Evolutionary conservation across 2,888 invertebrate genomes (phyloP), one percentile per base, ranked within the genome.

Genomic region (Xestia sexstrigata): DNA sequence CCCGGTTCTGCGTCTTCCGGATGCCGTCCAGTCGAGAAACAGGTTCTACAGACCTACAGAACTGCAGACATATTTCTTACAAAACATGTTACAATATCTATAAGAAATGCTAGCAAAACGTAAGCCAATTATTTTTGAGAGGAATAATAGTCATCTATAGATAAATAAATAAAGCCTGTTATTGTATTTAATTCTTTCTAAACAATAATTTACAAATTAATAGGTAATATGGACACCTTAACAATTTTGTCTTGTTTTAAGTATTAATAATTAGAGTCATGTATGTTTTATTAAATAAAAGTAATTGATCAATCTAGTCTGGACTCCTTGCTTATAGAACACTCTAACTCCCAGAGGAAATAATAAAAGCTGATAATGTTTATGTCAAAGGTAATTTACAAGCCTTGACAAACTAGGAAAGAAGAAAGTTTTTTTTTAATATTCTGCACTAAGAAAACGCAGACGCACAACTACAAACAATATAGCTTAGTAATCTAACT

Each of bases 1-100:
- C 79, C 79, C 79, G 35, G 55, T 69, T 42, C 26, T 42, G 0
- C 15, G 15, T 69, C 78, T 79, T 83, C 79, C 79, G 79, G 78
- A 83, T 83, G 78, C 78, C 62, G 55, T 15, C 26, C 63, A 26
- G 42, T 79, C 47, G 15, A 1, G 15, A 49, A 79, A 79, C 79
- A 23, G 79, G 83, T 79, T 83, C n/a, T 17, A 58, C 52, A 52
- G 26, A 47, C 42, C 58, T 26, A 26, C 30, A 20, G 30, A 35
- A n/a, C 15, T 23, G 26, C 26, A 60, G 2, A 45, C 23, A 58
- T 82, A 55, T 58, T 76, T 9, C n/a, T 35, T 39, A 81, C 35
- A 39, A 63, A 63, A 55, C 75, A 55, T 9, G 39, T 63, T 45
- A 63, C 30, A 17, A 15, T 81, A 74, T 55, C 11, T 39, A 47